Base-by-base conservation (phyloP, 2,888 invertebrate genomes). In the Chirona hameri region DNA sequence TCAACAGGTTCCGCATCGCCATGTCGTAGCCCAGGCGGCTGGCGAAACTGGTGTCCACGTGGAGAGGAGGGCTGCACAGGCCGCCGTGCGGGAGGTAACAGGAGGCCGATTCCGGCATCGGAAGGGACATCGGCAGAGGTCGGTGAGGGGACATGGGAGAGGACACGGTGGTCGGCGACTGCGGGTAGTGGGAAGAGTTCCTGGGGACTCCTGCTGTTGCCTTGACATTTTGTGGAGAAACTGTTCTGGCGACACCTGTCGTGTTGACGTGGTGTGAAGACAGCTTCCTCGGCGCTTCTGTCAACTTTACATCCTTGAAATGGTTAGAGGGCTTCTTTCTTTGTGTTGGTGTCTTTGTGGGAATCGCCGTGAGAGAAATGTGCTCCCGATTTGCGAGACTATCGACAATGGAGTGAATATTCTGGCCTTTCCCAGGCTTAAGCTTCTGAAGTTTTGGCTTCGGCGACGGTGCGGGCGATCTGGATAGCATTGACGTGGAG, bases 1-100 rank as follows among this genome's bases (percentile, higher is more conserved):
- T 65, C 65, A 65, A n/a, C n/a, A 65, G 65, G 65, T 65, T 65
- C 65, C 65, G 65, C 65, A 65, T 65, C n/a, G 65, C 65, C 65
- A 65, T 65, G 65, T 65, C 65, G 27, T 65, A 65, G 65, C 65
- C 14, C 27, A 65, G 12, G n/a, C 65, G 65, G 27, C 65, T 65
- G 65, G 65, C 65, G 10, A 65, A 10, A n/a, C 65, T 65, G n/a
- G 65, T 65, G 65, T 65, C n/a, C 2, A 65, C 65, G 27, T 65
- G 65, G 10, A 65, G 65, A 10, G 65, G 65, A 10, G 65, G 27
- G 27, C 65, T 65, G 65, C 24, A 65, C 10, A 65, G 1, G 27
- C 65, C 27, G 14, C 65, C 65, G 65, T n/a, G 65, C 9, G 27
- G 24, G n/a, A 65, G 5, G n/a, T 10, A 65, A n/a, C 65, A 65